A percentile compares a stretch with the other conserved stretches of the same genome.
Evolutionary conservation across 1,140 invertebrate genomes (phyloP).

Genomic region (Leptopilina boulardi): DNA sequence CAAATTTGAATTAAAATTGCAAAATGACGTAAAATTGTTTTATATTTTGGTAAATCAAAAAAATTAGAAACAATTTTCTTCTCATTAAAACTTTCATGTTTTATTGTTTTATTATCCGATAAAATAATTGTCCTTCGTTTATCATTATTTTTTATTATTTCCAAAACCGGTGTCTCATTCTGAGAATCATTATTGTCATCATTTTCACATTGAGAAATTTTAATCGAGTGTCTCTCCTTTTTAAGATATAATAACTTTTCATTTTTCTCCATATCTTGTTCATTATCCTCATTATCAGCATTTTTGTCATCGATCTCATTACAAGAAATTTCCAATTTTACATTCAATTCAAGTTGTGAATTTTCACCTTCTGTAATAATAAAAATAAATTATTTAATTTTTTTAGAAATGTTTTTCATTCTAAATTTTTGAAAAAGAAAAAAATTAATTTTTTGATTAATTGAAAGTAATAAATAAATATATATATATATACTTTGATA

Average conservation of each 20-base stretch:
- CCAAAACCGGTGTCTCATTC: neutral
- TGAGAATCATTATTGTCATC: neutral
- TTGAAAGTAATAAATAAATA: neutral
- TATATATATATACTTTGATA: conserved; percentile 48
- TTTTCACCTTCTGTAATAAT: conserved; percentile 6
- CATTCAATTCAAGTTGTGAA: neutral
- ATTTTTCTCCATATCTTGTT: neutral
- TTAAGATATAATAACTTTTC: neutral
- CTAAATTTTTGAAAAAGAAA: too few relatives aligned
- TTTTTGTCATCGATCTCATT: neutral
- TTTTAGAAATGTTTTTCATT: too few relatives aligned
- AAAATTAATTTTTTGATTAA: too few relatives aligned
- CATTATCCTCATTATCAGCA: neutral
- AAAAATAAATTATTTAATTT: neutral
- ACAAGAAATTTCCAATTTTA: neutral
- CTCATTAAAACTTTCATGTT: neutral
- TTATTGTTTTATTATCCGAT: neutral
- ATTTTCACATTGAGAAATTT: neutral
- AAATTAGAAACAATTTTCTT: neutral
- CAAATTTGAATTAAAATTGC: conserved; percentile 26
- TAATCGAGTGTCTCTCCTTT: neutral
- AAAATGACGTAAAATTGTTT: neutral
- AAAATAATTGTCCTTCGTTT: too few relatives aligned
- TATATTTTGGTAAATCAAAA: conserved; percentile 22
- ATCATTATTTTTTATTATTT: conserved; percentile 22